phyloP scores from a whole-genome alignment of 2,888 invertebrate species.

The Leptura quadrifasciata region DNA sequence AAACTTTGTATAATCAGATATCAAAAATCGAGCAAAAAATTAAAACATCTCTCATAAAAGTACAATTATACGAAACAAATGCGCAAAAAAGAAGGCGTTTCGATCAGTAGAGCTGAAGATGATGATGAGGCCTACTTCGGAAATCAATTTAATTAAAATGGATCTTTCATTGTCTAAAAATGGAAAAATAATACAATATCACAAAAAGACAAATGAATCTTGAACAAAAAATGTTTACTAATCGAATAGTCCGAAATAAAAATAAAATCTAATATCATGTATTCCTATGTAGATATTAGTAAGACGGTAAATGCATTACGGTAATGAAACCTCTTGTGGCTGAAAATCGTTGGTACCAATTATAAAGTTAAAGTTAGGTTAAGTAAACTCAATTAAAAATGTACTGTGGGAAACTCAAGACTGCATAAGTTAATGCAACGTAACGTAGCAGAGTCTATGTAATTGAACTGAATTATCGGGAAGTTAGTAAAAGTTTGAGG shows the following conservation, averaged over 20 bases:
- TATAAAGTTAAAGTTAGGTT: not conserved
- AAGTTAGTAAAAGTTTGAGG: not conserved
- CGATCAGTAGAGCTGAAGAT: too few species aligned
- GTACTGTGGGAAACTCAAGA: not conserved
- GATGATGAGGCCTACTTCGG: too few species aligned
- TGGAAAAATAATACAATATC: too few species aligned
- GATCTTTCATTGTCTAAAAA: too few species aligned
- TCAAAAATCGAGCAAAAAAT: too few species aligned
- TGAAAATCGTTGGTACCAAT: not conserved
- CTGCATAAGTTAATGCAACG: not conserved
- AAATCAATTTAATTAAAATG: too few species aligned
- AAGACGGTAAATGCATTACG: not conserved
- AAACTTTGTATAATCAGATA: too few species aligned
- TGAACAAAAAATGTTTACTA: not conserved
- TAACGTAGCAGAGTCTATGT: not conserved
- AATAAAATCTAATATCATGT: not conserved
- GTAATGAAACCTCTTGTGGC: not conserved
- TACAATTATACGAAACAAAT: too few species aligned
- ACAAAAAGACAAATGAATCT: too few species aligned
- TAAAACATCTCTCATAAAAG: too few species aligned
- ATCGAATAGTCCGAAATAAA: not conserved
- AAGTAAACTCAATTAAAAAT: conserved; percentile 7
- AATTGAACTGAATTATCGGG: not conserved
- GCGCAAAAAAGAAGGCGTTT: too few species aligned
- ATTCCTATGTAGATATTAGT: not conserved